Conservation (phyloP, 1,140 invertebrate genomes). For the Eurytemora carolleeae region DNA sequence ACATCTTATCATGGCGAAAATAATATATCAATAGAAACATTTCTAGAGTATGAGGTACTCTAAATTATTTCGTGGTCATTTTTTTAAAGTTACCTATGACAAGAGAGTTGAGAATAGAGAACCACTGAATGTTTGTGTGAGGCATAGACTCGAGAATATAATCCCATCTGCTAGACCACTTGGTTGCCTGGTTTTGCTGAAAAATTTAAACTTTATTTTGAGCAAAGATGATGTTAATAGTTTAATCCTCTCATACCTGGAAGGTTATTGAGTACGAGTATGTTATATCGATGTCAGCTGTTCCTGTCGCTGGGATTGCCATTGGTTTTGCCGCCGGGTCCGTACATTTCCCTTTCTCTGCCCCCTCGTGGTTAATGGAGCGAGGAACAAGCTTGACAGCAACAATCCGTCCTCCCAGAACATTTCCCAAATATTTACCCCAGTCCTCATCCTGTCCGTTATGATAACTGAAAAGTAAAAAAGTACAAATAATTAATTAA, state of each 20-base stretch:
- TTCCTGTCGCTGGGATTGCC: conserved; percentile 43
- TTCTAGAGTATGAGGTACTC: too few species aligned
- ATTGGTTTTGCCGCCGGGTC: conserved; percentile 40
- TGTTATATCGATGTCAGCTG: conserved; percentile 33
- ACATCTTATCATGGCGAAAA: too few species aligned
- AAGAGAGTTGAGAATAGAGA: conserved; percentile 73
- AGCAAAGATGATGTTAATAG: too few species aligned
- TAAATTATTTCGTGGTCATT: too few species aligned
- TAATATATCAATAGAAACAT: too few species aligned
- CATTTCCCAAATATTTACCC: conserved; percentile 49
- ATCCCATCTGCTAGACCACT: conserved; percentile 98
- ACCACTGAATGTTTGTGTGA: conserved; percentile 98
- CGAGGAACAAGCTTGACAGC: conserved; percentile 51
- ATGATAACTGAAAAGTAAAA: conserved; percentile 64
- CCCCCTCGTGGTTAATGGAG: conserved; percentile 45
- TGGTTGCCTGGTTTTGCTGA: too few species aligned
- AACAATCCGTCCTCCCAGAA: conserved; percentile 65
- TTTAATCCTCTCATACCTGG: too few species aligned
- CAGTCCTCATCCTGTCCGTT: conserved; percentile 62
- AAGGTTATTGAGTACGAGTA: conserved; percentile 79
- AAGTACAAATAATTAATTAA: too few species aligned
- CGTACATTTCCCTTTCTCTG: neutral
- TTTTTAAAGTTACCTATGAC: conserved; percentile 72
- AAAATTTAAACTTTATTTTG: too few species aligned
- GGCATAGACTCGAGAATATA: conserved; percentile 96